Base-by-base conservation (phyloP, 2,888 invertebrate genomes). In the Hylaea fasciaria region DNA sequence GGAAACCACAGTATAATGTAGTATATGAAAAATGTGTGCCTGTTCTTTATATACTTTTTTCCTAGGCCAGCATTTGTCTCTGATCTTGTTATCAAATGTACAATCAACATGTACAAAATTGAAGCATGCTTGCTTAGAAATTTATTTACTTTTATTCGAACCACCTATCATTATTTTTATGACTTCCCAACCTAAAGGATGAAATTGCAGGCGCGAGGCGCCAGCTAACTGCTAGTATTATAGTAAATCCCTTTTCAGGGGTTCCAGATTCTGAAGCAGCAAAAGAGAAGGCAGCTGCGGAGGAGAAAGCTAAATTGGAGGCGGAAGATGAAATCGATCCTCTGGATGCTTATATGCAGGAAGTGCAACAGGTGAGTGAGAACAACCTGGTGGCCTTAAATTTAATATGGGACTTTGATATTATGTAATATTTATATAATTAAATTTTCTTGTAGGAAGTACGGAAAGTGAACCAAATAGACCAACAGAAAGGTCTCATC, bases 341-440 rank as follows among this genome's bases (percentile, higher is more conserved):
- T 0, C 90, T 99, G 29, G 99, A 99, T 93, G 99, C 99, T 7
- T 99, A 96, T 81, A 99, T 99, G 99, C 95, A 96, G 87, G 97
- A 96, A 90, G 94, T 94, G 0, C 94, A 94, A 73, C 94, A 94
- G 73, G 94, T 94, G 73, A 71, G 73, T 51, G 28, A 5, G 37
- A n/a, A n/a, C 37, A 35, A 11, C 9, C 5, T 11, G 9, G 9
- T 37, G 32, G 9, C 1, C 9, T 7, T 32, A 32, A 9, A 32
- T 32, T 32, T 7, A 10, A 1, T 32, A 10, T 10, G 7, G 7
- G 3, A 28, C 7, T 28, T 28, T 28, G 4, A 28, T 28, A 28
- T 28, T 28, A 28, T n/a, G n/a, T n/a, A 22, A 22, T 5, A 22
- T 22, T 22, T 22, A 5, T 22, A 5, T 22, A 22, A 3, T 22